These are phyloP conservation scores for Dastarcus helophoroides DNA, from an alignment of 2,888 invertebrate species.

Conservation along the genomic window DNA sequence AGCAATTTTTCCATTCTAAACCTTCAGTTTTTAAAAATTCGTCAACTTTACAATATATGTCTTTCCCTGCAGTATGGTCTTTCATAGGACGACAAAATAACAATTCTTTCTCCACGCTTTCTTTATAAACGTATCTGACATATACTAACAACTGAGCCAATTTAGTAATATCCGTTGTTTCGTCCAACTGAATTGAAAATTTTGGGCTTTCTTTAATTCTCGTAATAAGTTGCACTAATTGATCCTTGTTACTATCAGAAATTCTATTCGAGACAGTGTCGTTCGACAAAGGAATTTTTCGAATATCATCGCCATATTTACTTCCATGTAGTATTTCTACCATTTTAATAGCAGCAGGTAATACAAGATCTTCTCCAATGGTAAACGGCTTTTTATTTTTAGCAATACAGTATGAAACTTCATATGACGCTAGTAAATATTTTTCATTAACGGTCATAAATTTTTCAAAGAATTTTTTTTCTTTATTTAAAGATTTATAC, in stretches of 20 bases:
- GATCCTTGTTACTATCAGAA: slow-evolving; percentile 13
- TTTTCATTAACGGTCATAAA: slow-evolving; percentile 15
- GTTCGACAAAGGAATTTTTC: slow-evolving; percentile 15
- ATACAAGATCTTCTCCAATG: slow-evolving; percentile 13
- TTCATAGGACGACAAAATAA: slow-evolving; percentile 12
- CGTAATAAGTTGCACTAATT: slow-evolving; percentile 12
- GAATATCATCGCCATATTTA: slow-evolving; percentile 13
- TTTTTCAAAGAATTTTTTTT: slow-evolving; percentile 13
- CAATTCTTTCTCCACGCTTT: slow-evolving; percentile 12
- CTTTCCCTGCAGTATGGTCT: slow-evolving; percentile 12
- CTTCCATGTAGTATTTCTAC: slow-evolving; percentile 15
- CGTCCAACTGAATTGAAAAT: slow-evolving; percentile 15
- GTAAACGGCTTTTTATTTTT: slow-evolving; percentile 14
- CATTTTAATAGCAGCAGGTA: slow-evolving; percentile 15
- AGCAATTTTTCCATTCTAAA: slow-evolving; percentile 13
- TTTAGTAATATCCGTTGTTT: slow-evolving; percentile 13
- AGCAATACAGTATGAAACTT: slow-evolving; percentile 15
- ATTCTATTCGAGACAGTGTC: slow-evolving; percentile 15
- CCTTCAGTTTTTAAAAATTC: slow-evolving; percentile 12
- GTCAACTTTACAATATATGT: slow-evolving; percentile 13
- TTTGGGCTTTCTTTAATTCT: slow-evolving; percentile 12
- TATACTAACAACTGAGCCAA: neutral
- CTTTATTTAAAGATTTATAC: slow-evolving; percentile 11
- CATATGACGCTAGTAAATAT: slow-evolving; percentile 16
- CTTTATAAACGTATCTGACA: slow-evolving; percentile 6